These are phyloP conservation scores for Australoheros facetus DNA, from an alignment of 2,797 vertebrate genomes.

Conservation along the genomic window DNA sequence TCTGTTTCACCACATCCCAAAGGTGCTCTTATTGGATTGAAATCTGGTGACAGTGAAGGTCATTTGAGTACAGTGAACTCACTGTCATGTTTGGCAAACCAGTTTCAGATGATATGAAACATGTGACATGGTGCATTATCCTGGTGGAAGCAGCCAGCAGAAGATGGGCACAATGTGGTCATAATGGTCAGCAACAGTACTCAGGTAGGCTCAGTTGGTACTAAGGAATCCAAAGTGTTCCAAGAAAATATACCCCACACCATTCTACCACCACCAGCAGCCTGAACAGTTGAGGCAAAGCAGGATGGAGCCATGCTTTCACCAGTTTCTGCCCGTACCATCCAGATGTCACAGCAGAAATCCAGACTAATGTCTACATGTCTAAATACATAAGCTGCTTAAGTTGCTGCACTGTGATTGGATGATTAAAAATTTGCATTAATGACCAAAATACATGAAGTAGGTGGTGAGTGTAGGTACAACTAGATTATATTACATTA, in stretches of 20 bases:
- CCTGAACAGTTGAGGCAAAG: background rate
- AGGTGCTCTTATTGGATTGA: background rate
- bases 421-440: background rate
- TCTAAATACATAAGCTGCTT: background rate
- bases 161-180: background rate
- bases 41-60: background rate
- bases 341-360: background rate
- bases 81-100: background rate
- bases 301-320: background rate
- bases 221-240: background rate
- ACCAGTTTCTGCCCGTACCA: background rate
- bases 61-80: background rate
- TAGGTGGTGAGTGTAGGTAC: too few species aligned
- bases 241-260: background rate
- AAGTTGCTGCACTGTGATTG: background rate
- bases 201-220: background rate
- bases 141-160: background rate
- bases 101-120: background rate
- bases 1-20: background rate
- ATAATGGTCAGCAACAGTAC: background rate
- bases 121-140: background rate
- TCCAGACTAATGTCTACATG: background rate
- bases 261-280: background rate
- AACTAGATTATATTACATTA: too few species aligned
- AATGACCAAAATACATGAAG: too few species aligned